Evolutionary conservation across 2,113 vertebrate species (phyloP), one percentile per base, ranked within the genome.

Genomic region (Bucco capensis): DNA sequence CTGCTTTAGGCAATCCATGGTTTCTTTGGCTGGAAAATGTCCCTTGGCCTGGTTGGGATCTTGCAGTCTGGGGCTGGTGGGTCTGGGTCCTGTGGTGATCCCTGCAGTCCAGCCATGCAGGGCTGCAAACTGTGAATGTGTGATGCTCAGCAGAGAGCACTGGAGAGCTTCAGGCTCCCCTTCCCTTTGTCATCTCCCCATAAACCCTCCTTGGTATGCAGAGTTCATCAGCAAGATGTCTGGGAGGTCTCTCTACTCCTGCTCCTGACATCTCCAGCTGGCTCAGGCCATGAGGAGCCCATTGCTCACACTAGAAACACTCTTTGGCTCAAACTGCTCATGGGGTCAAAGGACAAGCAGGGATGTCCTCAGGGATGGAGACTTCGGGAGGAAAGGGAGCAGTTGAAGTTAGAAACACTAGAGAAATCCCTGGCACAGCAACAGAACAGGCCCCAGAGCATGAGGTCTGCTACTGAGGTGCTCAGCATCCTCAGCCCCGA

Each of bases 61-160:
- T 65, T 0, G 0, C 38, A 67, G 66, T 17, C 30, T 42, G 0
- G 56, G 62, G 24, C 30, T 0, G 0, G 9, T 19, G 67, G 62
- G 57, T 53, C 64, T 73, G 60, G 42, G 42, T 69, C 44, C 76
- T 75, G 57, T 37, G 69, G 15, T 1, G 2, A 42, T 53, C 5
- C 0, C 51, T 58, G 78, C 0, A 2, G 18, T 61, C 62, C 83
- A 49, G 64, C n/a, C 30, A 0, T 50, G 38, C 47, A 51, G 65
- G 35, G 30, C 24, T 42, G 62, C 21, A 10, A 15, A 44, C 58
- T 83, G 86, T 19, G 42, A 56, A 2, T 10, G 19, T 37, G 42
- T 1, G 1, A 15, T 14, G 65, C 23, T 18, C n/a, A 40, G 31
- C 1, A 28, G 13, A 28, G 13, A 71, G 66, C 28, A 1, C 33